Percentiles rank a stretch among this genome's conserved stretches.
phyloP scores from a whole-genome alignment of 2,113 vertebrate species.

The Periophthalmodon schlosseri region DNA sequence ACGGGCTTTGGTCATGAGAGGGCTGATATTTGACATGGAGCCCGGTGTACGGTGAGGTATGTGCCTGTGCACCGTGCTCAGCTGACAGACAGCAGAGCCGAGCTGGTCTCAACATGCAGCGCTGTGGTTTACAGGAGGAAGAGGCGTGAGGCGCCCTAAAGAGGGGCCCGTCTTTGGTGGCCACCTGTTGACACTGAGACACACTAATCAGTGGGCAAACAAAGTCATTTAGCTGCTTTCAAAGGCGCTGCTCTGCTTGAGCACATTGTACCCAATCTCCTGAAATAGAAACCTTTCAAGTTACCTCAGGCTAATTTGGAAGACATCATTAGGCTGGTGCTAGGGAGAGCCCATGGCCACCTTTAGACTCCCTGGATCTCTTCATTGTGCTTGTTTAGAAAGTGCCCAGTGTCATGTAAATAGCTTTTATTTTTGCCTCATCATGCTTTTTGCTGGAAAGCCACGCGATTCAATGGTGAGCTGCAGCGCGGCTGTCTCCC shows the following conservation, averaged over 20 bases:
- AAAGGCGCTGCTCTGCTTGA: slow-evolving; percentile 51
- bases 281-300: slow-evolving; percentile 66
- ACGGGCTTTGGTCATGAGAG: slow-evolving; percentile 31
- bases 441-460: slow-evolving; percentile 69
- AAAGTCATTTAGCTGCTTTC: slow-evolving; percentile 73
- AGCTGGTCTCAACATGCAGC: slow-evolving; percentile 74
- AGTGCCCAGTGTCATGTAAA: slow-evolving; percentile 77
- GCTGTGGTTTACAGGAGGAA: slow-evolving; percentile 61
- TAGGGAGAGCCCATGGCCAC: slow-evolving; percentile 52
- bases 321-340: slow-evolving; percentile 61
- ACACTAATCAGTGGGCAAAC: slow-evolving; percentile 78
- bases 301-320: slow-evolving; percentile 72
- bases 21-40: slow-evolving; percentile 42
- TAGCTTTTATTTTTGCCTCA: slow-evolving; percentile 72
- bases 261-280: slow-evolving; percentile 62
- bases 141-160: slow-evolving; percentile 62
- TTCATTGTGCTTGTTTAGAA: slow-evolving; percentile 65
- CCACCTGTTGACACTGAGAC: slow-evolving; percentile 79
- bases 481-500: slow-evolving; percentile 66
- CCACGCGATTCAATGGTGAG: slow-evolving; percentile 67
- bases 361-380: slow-evolving; percentile 64
- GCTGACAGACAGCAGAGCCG: slow-evolving; percentile 48
- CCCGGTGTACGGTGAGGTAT: slow-evolving; percentile 22
- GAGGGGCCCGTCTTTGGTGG: slow-evolving; percentile 63
- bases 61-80: slow-evolving; percentile 30